These are phyloP conservation scores for Batillaria attramentaria DNA, from an alignment of 1,140 invertebrate species.

Conservation along the genomic window DNA sequence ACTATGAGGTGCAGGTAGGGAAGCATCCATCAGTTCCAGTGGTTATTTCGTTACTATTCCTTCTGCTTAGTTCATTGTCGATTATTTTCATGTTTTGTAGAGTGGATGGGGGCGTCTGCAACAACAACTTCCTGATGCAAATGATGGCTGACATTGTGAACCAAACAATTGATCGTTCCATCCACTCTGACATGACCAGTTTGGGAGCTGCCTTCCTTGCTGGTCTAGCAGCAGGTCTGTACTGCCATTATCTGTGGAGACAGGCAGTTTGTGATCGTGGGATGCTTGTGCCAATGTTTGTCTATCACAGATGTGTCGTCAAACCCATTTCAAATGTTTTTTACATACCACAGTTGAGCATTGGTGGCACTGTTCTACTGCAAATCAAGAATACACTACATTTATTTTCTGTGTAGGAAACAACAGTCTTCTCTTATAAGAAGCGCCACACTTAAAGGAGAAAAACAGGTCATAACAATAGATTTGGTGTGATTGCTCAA, in stretches of 20 bases:
- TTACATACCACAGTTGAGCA: too few relatives aligned
- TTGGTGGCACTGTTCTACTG: not conserved
- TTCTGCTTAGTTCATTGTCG: not conserved
- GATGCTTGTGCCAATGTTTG: not conserved
- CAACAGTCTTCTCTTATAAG: not conserved
- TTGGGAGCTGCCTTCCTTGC: constrained; percentile 87
- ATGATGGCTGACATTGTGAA: constrained; percentile 86
- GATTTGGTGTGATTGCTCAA: not conserved
- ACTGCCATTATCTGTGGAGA: not conserved
- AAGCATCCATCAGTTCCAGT: too few relatives aligned
- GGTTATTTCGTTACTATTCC: not conserved
- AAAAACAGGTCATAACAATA: too few relatives aligned
- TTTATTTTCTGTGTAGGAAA: not conserved
- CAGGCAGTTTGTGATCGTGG: not conserved
- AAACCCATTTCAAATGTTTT: too few relatives aligned
- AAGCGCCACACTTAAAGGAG: too few relatives aligned
- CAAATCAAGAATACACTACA: not conserved
- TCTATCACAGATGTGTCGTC: too few relatives aligned
- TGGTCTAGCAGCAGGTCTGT: constrained; percentile 82
- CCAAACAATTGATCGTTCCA: constrained; percentile 79
- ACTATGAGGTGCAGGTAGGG: too few relatives aligned
- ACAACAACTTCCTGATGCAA: constrained; percentile 92
- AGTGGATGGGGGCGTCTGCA: constrained; percentile 93
- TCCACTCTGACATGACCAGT: constrained; percentile 62
- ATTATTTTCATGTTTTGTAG: constrained; percentile 75